These are phyloP conservation scores for Telmatochromis sp. DNA, from an alignment of 2,113 vertebrate genomes.

Conservation along the genomic window DNA sequence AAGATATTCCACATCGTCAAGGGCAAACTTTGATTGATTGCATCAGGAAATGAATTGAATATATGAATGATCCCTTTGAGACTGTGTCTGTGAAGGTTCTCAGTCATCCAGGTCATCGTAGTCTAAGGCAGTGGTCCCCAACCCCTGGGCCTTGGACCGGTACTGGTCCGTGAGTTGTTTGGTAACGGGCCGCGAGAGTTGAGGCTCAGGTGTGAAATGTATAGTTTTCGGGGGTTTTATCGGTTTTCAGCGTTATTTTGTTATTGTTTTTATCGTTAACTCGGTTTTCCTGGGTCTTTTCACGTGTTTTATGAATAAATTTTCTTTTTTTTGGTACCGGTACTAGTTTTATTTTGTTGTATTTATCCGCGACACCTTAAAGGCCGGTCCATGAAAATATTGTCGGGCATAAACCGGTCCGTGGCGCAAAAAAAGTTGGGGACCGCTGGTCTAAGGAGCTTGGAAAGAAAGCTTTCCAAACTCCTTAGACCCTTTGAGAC, in stretches of 20 bases:
- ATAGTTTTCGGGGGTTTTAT: no score
- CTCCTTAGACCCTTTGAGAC: neutral
- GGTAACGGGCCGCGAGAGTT: fast-evolving
- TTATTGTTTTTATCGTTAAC: fast-evolving
- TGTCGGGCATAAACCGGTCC: fast-evolving
- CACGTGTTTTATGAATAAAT: fast-evolving
- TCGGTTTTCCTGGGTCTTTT: fast-evolving
- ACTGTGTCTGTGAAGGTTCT: neutral
- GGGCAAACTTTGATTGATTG: neutral
- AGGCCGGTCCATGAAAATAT: fast-evolving
- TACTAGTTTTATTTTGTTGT: no score
- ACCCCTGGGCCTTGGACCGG: fast-evolving
- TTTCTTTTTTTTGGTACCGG: fast-evolving
- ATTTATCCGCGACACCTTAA: no score
- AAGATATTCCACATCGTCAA: neutral
- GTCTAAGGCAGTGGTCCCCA: no score
- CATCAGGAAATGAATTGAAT: neutral
- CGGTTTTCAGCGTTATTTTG: fast-evolving
- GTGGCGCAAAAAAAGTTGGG: fast-evolving
- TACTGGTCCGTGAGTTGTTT: no score
- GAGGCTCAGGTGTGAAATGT: no score
- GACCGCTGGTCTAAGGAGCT: no score
- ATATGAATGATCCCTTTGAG: neutral
- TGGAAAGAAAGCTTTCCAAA: no score
- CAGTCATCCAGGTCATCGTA: no score